Conservation (phyloP, 2,888 invertebrate species). For the Cerastis leucographa region DNA sequence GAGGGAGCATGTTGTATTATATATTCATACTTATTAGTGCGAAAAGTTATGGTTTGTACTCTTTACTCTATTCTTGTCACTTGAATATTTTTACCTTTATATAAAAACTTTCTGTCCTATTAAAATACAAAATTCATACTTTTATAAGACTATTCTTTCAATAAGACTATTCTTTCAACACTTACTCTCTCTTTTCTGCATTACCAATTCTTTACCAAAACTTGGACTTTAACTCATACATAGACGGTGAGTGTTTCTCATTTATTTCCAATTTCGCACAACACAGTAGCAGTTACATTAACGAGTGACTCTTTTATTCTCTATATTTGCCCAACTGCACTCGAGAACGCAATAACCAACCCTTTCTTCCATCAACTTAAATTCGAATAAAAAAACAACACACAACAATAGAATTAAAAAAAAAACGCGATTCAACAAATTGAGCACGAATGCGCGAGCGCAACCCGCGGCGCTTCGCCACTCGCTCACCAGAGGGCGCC, state of each 20-base stretch:
- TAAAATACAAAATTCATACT: too few species aligned
- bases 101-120: too few species aligned
- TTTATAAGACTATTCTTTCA: too few species aligned
- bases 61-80: too few species aligned
- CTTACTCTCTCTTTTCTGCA: neutral
- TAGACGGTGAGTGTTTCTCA: neutral
- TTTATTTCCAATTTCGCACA: slow-evolving; percentile 8
- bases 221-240: too few species aligned
- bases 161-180: too few species aligned
- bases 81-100: too few species aligned
- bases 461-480: slow-evolving; percentile 63
- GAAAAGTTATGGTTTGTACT: too few species aligned
- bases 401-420: slow-evolving; percentile 64
- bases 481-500: slow-evolving; percentile 70
- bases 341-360: slow-evolving; percentile 43
- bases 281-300: slow-evolving; percentile 44
- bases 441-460: slow-evolving; percentile 64
- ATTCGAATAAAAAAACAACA: slow-evolving; percentile 67
- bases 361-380: slow-evolving; percentile 63
- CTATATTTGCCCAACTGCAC: slow-evolving; percentile 49
- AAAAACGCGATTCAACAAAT: slow-evolving; percentile 63
- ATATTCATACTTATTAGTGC: too few species aligned
- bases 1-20: too few species aligned
- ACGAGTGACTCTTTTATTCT: slow-evolving; percentile 31
- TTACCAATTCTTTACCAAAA: neutral